Evolutionary conservation across 2,888 invertebrate species (phyloP).

Genomic region (Nomada flava): DNA sequence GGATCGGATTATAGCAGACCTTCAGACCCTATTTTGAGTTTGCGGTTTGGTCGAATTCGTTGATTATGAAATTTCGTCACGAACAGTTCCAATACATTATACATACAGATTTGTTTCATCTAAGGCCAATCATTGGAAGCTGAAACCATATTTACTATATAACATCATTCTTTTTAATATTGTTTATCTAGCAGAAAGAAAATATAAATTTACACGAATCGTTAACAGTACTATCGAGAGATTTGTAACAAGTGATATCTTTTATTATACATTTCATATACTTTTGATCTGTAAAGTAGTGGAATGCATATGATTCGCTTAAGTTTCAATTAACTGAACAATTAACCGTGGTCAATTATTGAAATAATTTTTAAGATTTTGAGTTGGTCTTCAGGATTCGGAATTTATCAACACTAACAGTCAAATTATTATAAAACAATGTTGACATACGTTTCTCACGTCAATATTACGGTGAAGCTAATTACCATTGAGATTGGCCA

Average conservation of each 20-base stretch:
- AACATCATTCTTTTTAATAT: conserved; percentile 20
- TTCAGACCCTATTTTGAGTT: conserved; percentile 7
- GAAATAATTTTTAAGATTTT: background rate
- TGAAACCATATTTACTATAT: conserved; percentile 4
- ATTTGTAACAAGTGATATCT: conserved; percentile 10
- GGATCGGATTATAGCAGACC: conserved; percentile 68
- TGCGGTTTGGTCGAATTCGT: background rate
- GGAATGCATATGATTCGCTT: background rate
- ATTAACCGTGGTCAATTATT: background rate
- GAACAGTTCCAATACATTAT: conserved; percentile 38
- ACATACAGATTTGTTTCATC: conserved; percentile 30
- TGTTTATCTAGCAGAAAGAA: conserved; percentile 37
- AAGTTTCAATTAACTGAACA: background rate
- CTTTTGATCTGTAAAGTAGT: conserved; percentile 3
- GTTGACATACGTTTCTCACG: conserved; percentile 1
- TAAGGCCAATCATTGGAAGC: conserved; percentile 8
- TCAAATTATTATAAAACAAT: background rate
- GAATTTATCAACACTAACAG: background rate
- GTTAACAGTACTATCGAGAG: background rate
- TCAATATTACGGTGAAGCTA: conserved; percentile 15
- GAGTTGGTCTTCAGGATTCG: background rate
- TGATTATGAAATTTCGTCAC: conserved; percentile 31
- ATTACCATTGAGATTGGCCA: conserved; percentile 12
- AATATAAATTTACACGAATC: conserved; percentile 30
- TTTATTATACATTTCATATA: conserved; percentile 4